Percentiles rank a stretch among this genome's conserved stretches.
Evolutionary conservation across 2,113 vertebrate species (phyloP).

Genomic region (Empidonax traillii): DNA sequence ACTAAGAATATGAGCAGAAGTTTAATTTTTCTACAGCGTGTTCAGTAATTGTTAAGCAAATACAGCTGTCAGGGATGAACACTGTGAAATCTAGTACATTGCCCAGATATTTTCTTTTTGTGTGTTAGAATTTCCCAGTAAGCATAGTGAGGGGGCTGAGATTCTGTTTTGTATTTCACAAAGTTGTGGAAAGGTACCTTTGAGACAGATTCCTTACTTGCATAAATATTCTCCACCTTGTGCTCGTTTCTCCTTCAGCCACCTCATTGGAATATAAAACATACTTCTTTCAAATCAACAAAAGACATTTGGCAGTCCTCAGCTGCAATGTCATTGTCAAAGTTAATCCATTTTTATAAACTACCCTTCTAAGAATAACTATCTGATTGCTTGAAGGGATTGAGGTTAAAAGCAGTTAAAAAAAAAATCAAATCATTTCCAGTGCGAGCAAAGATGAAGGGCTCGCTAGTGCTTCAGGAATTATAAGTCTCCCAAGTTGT

Average conservation of each 20-base stretch:
- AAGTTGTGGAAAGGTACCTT: background rate
- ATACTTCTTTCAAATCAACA: conserved; percentile 38
- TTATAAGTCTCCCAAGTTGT: conserved; percentile 1
- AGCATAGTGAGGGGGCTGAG: background rate
- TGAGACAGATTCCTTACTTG: conserved; percentile 30
- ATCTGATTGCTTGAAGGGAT: conserved; percentile 60
- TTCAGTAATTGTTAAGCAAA: conserved; percentile 12
- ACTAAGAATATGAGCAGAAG: background rate
- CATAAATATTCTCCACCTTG: conserved; percentile 43
- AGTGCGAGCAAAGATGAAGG: conserved; percentile 38
- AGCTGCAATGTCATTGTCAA: conserved; percentile 63
- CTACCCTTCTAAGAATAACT: conserved; percentile 59
- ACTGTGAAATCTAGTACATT: background rate
- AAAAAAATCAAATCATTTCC: conserved; percentile 22
- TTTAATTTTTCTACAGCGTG: background rate
- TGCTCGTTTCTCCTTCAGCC: background rate
- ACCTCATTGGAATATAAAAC: conserved; percentile 46
- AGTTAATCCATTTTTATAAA: conserved; percentile 58
- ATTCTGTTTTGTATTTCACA: conserved; percentile 12
- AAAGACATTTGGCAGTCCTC: conserved; percentile 50
- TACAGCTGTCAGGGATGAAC: background rate
- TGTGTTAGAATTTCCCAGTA: background rate
- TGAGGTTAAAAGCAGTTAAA: conserved; percentile 55
- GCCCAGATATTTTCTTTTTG: background rate
- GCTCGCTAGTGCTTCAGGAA: conserved; percentile 31